These are phyloP conservation scores for Triplophysa dalaica DNA, from an alignment of 2,113 vertebrate genomes.

Conservation along the genomic window DNA sequence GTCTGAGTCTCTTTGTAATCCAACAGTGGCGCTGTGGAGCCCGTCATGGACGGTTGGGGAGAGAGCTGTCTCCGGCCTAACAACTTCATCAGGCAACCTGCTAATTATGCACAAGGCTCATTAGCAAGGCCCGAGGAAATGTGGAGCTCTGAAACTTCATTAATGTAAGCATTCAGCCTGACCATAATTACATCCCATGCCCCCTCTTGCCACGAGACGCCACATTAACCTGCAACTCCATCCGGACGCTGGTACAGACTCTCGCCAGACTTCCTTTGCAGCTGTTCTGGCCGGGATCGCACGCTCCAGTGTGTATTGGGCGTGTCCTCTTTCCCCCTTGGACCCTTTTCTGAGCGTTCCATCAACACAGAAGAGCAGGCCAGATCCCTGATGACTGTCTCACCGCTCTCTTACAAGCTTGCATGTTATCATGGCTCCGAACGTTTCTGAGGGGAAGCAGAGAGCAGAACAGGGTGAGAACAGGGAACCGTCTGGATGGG, in stretches of 20 bases:
- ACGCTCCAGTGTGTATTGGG: conserved; percentile 11
- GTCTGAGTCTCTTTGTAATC: conserved; percentile 4
- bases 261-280: conserved; percentile 53
- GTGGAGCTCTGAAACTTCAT: conserved; percentile 65
- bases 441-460: not conserved
- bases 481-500: conserved; percentile 1
- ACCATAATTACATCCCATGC: conserved; percentile 62
- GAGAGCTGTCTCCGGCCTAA: conserved; percentile 50
- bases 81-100: conserved; percentile 62
- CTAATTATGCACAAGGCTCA: conserved; percentile 68
- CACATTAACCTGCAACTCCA: conserved; percentile 61
- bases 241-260: conserved; percentile 46
- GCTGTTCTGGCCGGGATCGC: conserved; percentile 27
- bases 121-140: conserved; percentile 64
- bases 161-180: conserved; percentile 64
- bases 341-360: not conserved
- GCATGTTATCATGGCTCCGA: conserved; percentile 15
- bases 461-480: conserved; percentile 8
- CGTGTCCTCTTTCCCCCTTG: conserved; percentile 5
- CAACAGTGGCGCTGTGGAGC: conserved; percentile 25
- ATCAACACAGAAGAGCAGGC: conserved; percentile 13
- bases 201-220: conserved; percentile 59
- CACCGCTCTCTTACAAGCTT: not conserved
- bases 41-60: not conserved
- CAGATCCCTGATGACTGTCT: conserved; percentile 7